Base-by-base conservation (phyloP, 2,113 vertebrate genomes). In the Diadophis punctatus region DNA sequence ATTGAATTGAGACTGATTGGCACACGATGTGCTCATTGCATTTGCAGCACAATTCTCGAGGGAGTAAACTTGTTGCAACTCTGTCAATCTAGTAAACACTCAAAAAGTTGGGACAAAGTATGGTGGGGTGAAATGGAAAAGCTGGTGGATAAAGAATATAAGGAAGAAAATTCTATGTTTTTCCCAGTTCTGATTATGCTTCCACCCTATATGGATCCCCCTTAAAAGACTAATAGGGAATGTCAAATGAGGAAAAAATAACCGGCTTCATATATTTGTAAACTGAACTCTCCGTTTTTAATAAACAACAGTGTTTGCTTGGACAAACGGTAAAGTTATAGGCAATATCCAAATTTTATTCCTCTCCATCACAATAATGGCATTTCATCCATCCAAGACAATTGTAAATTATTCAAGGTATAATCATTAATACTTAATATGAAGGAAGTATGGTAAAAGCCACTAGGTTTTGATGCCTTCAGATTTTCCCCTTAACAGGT, bases 321-420 rank as follows among this genome's bases (percentile, higher is more conserved):
- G 89, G 93, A 95, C 5, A 91, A 58, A 94, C 88, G 92, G 94
- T 96, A 91, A 94, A 93, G 27, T 56, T 89, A 96, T 85, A 92
- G 56, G 23, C 11, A 27, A 58, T 89, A 85, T 89, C 91, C 49
- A 74, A 10, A 93, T 89, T 87, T 92, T 89, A 34, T 43, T 93
- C 18, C 88, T 95, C 91, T 96, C 52, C 86, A 86, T 95, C 97
- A 95, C 88, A 96, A 95, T 95, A 92, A 94, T 55, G 85, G 90
- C 87, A 96, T 93, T 94, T 96, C 96, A 93, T 92, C 96, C 94
- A 97, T 96, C 95, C 96, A 94, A 95, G 90, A 95, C 56, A 88
- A 92, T 63, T 93, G 94, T 97, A 97, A 98, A 97, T 98, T 97
- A 98, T 98, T 98, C 96, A 98, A 96, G 95, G 96, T 97, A 94